These are phyloP conservation scores for Drosophila burlai DNA, from an alignment of 1,140 invertebrate species.

Conservation along the genomic window DNA sequence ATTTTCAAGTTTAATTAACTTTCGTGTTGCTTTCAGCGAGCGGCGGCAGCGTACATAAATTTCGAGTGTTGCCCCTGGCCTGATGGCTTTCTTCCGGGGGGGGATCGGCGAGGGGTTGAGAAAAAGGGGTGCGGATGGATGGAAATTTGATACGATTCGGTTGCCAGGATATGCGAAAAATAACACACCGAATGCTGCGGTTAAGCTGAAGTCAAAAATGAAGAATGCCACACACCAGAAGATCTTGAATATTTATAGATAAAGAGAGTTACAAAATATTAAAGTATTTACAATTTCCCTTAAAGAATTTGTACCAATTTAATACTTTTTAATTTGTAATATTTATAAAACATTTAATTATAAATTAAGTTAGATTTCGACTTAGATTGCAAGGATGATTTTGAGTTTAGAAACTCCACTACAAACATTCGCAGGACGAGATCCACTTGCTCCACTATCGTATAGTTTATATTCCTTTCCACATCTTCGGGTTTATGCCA, in stretches of 20 bases:
- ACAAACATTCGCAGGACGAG: slow-evolving; percentile 30
- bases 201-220: slow-evolving; percentile 2
- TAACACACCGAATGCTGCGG: slow-evolving; percentile 32
- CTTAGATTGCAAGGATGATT: no score
- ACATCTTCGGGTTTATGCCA: not conserved
- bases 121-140: slow-evolving; percentile 26
- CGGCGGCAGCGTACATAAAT: slow-evolving; percentile 66
- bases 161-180: slow-evolving; percentile 29
- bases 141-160: slow-evolving; percentile 73
- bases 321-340: not conserved
- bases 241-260: not conserved
- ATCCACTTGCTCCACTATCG: slow-evolving; percentile 18
- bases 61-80: slow-evolving; percentile 62
- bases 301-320: not conserved
- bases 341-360: no score
- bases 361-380: no score
- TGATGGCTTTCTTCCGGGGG: slow-evolving; percentile 47
- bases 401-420: slow-evolving; percentile 12
- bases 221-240: not conserved
- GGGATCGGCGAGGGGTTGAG: slow-evolving; percentile 10
- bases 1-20: slow-evolving; percentile 83
- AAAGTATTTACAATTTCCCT: not conserved
- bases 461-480: slow-evolving; percentile 6
- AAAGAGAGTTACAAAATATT: not conserved
- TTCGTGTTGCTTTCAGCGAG: slow-evolving; percentile 71